Conservation (phyloP, 2,888 invertebrate species). For the Ophraella communa region DNA sequence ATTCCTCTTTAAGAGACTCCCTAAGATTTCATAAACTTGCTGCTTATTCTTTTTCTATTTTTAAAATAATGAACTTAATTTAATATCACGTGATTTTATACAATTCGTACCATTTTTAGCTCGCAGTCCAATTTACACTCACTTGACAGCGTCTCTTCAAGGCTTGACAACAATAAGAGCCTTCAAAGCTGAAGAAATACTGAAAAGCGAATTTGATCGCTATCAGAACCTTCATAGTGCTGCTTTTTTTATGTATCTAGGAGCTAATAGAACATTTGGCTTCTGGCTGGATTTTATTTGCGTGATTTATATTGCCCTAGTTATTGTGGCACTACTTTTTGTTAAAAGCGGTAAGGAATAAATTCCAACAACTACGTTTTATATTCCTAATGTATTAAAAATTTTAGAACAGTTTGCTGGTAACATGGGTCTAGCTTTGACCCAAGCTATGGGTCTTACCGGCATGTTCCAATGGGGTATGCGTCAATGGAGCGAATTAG, state of each 20-base stretch:
- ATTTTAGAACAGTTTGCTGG: conserved; percentile 65
- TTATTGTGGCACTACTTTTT: conserved; percentile 69
- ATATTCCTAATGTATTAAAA: no score
- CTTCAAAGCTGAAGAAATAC: conserved; percentile 68
- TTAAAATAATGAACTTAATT: no score
- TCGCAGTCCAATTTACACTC: conserved; percentile 78
- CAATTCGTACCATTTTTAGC: no score
- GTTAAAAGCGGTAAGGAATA: conserved; percentile 63
- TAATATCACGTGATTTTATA: no score
- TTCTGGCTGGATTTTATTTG: conserved; percentile 74
- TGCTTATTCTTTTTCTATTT: no score
- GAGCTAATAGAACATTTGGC: conserved; percentile 72
- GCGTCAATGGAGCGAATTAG: conserved; percentile 87
- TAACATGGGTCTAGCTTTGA: conserved; percentile 79
- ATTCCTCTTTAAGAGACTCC: no score
- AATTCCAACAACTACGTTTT: no score
- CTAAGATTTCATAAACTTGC: no score
- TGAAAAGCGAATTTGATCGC: conserved; percentile 68
- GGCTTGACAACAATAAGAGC: conserved; percentile 80
- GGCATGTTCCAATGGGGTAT: conserved; percentile 70
- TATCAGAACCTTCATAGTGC: conserved; percentile 73
- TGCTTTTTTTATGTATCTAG: conserved; percentile 72
- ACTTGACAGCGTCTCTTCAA: conserved; percentile 75
- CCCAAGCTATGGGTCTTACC: conserved; percentile 79
- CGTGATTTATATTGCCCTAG: conserved; percentile 68